A percentile compares a stretch with the other conserved stretches of the same genome.
Conservation (phyloP, 2,113 vertebrate genomes). For the Chascanopsetta lugubris region DNA sequence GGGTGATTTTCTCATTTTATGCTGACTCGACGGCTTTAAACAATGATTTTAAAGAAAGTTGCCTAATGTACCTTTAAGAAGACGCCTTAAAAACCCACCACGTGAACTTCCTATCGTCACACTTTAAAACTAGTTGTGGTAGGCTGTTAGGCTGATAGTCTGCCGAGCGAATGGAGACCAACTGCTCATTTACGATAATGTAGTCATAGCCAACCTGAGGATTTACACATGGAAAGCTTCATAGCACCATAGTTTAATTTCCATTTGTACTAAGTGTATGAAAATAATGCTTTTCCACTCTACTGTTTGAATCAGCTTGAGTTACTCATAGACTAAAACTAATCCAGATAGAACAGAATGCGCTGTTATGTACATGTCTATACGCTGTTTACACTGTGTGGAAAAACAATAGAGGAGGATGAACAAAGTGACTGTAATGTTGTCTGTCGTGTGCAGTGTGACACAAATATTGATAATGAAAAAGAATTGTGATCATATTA, state of each 20-base stretch:
- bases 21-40: too few relatives aligned
- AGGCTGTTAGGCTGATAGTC: too few relatives aligned
- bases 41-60: too few relatives aligned
- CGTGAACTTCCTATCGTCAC: too few relatives aligned
- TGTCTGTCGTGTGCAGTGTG: not conserved
- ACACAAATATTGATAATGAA: not conserved
- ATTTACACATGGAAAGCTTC: conserved; percentile 4
- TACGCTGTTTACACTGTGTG: too few relatives aligned
- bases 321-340: too few relatives aligned
- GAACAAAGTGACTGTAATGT: not conserved
- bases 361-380: too few relatives aligned
- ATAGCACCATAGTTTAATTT: not conserved
- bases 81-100: too few relatives aligned
- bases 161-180: not conserved
- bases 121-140: too few relatives aligned
- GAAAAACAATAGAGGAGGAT: not conserved
- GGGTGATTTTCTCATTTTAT: too few relatives aligned
- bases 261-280: not conserved
- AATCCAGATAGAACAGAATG: too few relatives aligned
- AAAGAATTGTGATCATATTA: not conserved
- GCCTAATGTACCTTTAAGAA: too few relatives aligned
- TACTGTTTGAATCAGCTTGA: not conserved
- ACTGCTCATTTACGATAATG: not conserved
- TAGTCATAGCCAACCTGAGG: not conserved
- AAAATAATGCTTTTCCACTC: not conserved